Base-by-base conservation (phyloP, 92 coral and sea anemone species). In the Meandrina meandrites region DNA sequence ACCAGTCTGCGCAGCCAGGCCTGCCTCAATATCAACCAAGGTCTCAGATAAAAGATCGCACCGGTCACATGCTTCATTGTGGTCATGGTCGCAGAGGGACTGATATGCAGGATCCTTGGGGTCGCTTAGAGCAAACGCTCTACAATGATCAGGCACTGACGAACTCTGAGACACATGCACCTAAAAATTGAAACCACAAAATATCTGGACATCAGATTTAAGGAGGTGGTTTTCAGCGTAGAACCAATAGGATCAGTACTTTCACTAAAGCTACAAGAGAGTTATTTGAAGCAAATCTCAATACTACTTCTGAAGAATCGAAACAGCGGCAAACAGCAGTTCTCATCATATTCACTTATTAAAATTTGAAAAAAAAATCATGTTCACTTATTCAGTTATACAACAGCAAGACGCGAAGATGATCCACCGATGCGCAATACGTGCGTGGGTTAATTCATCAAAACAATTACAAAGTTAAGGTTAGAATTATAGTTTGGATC, bases 101-200 rank as follows among this genome's bases (percentile, higher is more conserved):
- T 83, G 87, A 83, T 67, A 83, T 42, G 47, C 78, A 67, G 78
- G 27, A 45, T 83, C 66, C 62, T 83, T 83, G 87, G 79, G 87
- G 47, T 83, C 87, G 79, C 86, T 83, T 21, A 83, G 67, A 47
- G 86, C n/a, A n/a, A n/a, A n/a, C n/a, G n/a, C n/a, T n/a, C n/a
- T 73, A 57, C 86, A 67, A 67, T 82, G 86, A 67, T 82, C 86
- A n/a, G n/a, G n/a, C n/a, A n/a, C n/a, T n/a, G n/a, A n/a, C n/a
- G n/a, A n/a, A 17, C 50, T 67, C 62, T n/a, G 79, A 51, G 79
- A 83, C 50, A 83, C 87, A 22, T 83, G 87, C 78, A 83, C 87
- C 87, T 84, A 69, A 18, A 74, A 73, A 4, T 50, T 84, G 51
- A 84, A 84, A 34, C 32, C 50, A 70, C 70, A n/a, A n/a, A 54